Base-by-base conservation (phyloP, 2,888 invertebrate genomes). In the Mesodorylaimus sp. region DNA sequence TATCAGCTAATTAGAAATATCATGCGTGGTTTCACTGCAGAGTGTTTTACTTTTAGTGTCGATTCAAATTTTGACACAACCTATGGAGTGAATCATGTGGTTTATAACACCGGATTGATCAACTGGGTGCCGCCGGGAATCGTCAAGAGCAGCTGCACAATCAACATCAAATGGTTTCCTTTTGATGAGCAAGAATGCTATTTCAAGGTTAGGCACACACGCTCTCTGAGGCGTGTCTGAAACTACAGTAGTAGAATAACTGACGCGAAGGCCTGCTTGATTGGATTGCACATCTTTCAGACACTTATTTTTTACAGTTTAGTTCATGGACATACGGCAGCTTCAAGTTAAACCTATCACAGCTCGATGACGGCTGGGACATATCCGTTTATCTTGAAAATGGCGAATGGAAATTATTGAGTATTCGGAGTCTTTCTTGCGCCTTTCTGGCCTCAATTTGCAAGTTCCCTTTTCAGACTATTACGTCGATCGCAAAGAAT, bases 391-490 rank as follows among this genome's bases (percentile, higher is more conserved):
- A 93, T 77, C 89, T 95, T 67, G 83, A 87, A 61, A 97, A 95
- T 73, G 97, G 95, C 68, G 97, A 97, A 77, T 97, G 95, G 95
- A 87, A 91, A 74, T 77, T 97, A 63, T 78, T 95, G 73, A 91
- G 93, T 89, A 5, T 27, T 27, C 26, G 5, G 45, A 5, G 23
- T n/a, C n/a, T n/a, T n/a, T n/a, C n/a, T n/a, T n/a, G n/a, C n/a
- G n/a, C n/a, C n/a, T n/a, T n/a, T n/a, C n/a, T n/a, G n/a, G n/a
- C n/a, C n/a, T n/a, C n/a, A n/a, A n/a, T n/a, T n/a, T n/a, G n/a
- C n/a, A n/a, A n/a, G n/a, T n/a, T n/a, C n/a, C n/a, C n/a, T n/a
- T n/a, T n/a, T n/a, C n/a, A n/a, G n/a, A n/a, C n/a, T n/a, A n/a
- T n/a, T n/a, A n/a, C n/a, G n/a, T n/a, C n/a, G n/a, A n/a, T n/a